Conservation (phyloP, 2,797 vertebrate species). For the Ciconia nigra region DNA sequence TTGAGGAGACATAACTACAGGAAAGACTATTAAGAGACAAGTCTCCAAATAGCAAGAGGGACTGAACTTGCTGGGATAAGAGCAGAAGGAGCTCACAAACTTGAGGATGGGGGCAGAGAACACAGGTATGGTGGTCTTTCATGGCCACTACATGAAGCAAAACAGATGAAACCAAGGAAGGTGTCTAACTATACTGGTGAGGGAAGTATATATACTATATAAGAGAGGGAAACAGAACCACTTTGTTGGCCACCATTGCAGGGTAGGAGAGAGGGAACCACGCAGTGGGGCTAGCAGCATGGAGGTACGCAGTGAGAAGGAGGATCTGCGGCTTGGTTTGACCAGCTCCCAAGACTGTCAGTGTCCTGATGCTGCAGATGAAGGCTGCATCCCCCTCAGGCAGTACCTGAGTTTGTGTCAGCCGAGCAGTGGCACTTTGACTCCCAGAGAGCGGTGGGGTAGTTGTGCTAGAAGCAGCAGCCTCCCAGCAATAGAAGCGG, state of each 20-base stretch:
- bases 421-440: background rate
- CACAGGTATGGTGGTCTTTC: background rate
- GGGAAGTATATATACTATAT: no score
- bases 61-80: background rate
- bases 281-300: accelerated
- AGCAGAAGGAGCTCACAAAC: background rate
- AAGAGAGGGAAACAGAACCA: background rate
- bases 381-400: background rate
- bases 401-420: background rate
- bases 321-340: background rate
- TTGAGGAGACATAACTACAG: background rate
- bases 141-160: background rate
- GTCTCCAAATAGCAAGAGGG: background rate
- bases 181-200: background rate
- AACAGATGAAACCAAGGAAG: background rate
- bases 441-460: background rate
- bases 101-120: accelerated
- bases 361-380: background rate
- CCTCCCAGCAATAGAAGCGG: background rate
- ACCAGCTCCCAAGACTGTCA: background rate
- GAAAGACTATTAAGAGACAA: background rate
- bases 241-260: background rate
- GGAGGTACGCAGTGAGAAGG: background rate
- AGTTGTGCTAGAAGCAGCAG: background rate
- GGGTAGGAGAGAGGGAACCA: background rate